phyloP scores from a whole-genome alignment of 2,797 vertebrate species.

The Mormyrus proboscirostris region DNA sequence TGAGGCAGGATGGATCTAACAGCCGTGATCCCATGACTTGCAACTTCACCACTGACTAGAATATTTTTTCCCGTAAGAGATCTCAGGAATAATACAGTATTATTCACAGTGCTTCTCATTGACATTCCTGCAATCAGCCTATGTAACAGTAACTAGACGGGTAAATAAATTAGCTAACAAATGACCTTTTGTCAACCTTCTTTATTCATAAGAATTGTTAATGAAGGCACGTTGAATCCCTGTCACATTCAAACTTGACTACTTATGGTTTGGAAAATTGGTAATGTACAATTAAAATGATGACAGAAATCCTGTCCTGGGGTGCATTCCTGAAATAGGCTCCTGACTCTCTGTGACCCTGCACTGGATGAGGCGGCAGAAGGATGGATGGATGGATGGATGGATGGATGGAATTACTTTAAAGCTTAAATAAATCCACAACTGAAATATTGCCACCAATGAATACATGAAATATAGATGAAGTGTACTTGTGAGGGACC shows the following conservation, averaged over 20 bases:
- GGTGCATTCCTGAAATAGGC: not conserved
- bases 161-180: not conserved
- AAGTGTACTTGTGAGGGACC: constrained; percentile 6
- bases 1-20: not conserved
- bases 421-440: not conserved
- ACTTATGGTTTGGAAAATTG: not conserved
- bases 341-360: not conserved
- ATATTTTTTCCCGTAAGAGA: not conserved
- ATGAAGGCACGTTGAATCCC: not conserved
- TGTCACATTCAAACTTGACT: not conserved
- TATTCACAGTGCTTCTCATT: not conserved
- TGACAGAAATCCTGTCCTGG: not conserved
- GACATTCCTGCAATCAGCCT: not conserved
- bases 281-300: not conserved
- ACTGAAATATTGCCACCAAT: not conserved
- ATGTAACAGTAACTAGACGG: not conserved
- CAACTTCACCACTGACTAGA: not conserved
- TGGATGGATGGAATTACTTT: not conserved
- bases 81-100: not conserved
- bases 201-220: not conserved
- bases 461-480: not conserved
- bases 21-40: not conserved
- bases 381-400: not conserved
- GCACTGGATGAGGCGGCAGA: not conserved
- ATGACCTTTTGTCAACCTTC: not conserved